Base-by-base conservation (phyloP, 2,888 invertebrate species). In the Melipona beecheii region DNA sequence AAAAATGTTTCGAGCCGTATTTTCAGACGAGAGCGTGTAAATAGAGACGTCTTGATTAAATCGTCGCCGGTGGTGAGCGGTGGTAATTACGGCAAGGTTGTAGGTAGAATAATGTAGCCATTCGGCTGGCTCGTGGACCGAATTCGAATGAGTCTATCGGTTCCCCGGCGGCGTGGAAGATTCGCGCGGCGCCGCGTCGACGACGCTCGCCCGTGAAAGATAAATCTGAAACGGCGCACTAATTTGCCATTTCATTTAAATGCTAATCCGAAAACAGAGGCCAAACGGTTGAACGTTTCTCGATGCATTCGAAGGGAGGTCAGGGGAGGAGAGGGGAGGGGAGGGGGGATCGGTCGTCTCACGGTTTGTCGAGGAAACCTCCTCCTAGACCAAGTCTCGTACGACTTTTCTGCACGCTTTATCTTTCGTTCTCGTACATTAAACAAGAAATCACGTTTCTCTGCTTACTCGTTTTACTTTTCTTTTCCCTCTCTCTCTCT, bases 241-340 rank as follows among this genome's bases (percentile, higher is more conserved):
- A 84, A 84, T 84, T 84, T 71, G 84, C 62, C 56, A 66, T 78
- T 72, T 84, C 52, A 83, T 84, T 84, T 83, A 84, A 84, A 84
- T 84, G 84, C 71, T 84, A 84, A 83, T 84, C 70, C 43, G 21
- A 56, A 64, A 75, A 84, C 60, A 78, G 77, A 83, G 3, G 78
- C 64, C 43, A 54, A 13, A 17, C 31, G 50, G 52, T 17, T 50
- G 60, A 49, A 62, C 49, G 50, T 43, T 68, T 17, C 62, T 17
- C 52, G 71, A 27, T 49, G 49, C 62, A 24, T 17, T 9, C 36
- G 36, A 0, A 36, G 6, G 31, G 31, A 0, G n/a, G n/a, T n/a
- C n/a, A n/a, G n/a, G n/a, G n/a, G n/a, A n/a, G n/a, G n/a, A n/a
- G n/a, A n/a, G n/a, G n/a, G n/a, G n/a, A n/a, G n/a, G n/a, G n/a